Evolutionary conservation across 2,888 invertebrate genomes (phyloP).

Genomic region (Tribolium freemani): DNA sequence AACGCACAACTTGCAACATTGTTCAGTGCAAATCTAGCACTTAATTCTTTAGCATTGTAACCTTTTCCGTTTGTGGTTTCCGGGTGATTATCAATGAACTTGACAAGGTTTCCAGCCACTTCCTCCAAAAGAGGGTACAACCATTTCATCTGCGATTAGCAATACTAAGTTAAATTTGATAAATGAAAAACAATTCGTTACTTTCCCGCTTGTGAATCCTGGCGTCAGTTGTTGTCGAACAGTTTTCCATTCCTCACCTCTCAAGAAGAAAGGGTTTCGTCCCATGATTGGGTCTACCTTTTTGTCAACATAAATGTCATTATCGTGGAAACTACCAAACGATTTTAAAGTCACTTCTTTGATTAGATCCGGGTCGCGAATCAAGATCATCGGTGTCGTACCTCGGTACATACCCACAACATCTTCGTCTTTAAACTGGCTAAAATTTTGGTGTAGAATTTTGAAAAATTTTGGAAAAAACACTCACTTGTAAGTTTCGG

Average conservation of each 20-base stretch:
- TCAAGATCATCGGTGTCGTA: conserved; percentile 57
- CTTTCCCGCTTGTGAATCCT: conserved; percentile 69
- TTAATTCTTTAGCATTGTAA: conserved; percentile 65
- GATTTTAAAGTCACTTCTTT: conserved; percentile 62
- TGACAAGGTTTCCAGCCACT: conserved; percentile 65
- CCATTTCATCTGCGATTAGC: conserved; percentile 68
- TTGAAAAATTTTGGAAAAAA: background rate
- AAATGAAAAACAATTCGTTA: no score
- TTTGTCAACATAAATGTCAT: conserved; percentile 63
- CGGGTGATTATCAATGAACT: conserved; percentile 62
- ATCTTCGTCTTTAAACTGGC: conserved; percentile 58
- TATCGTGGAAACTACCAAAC: conserved; percentile 64
- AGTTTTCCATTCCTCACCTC: conserved; percentile 69
- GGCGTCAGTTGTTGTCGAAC: conserved; percentile 69
- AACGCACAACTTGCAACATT: conserved; percentile 68
- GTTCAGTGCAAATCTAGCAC: conserved; percentile 60
- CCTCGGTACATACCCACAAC: conserved; percentile 64
- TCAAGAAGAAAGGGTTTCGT: conserved; percentile 69
- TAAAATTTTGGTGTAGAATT: conserved; percentile 44
- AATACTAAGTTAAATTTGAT: no score
- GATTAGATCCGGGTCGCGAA: conserved; percentile 63
- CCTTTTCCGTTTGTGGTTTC: conserved; percentile 53
- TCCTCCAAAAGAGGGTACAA: conserved; percentile 69
- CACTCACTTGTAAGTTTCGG: conserved; percentile 47
- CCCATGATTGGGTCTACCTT: conserved; percentile 68